Percentiles rank a stretch among this genome's conserved stretches.
Conservation (phyloP, 2,797 vertebrate genomes). For the Eulemur coronatus region DNA sequence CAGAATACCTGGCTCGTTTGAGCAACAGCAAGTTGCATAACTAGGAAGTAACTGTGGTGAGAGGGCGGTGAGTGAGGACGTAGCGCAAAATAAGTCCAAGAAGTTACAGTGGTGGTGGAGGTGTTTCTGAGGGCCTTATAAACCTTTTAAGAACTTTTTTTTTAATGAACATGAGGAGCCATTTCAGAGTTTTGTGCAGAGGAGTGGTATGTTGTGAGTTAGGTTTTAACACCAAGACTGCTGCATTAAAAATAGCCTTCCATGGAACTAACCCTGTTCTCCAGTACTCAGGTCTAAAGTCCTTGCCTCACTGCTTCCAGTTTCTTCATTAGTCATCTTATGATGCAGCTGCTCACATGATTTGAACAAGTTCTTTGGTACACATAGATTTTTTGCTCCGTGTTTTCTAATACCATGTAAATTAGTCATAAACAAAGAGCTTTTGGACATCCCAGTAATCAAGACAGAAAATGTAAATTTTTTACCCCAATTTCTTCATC, state of each 20-base stretch:
- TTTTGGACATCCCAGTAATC: constrained; percentile 3
- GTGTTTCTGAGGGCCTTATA: neutral
- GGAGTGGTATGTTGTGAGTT: neutral
- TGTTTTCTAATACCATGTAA: constrained; percentile 17
- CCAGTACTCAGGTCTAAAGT: neutral
- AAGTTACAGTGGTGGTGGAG: neutral
- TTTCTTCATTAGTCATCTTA: neutral
- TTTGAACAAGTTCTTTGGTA: neutral
- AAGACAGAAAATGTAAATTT: neutral
- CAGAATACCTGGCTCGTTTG: neutral
- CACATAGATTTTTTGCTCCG: constrained; percentile 25
- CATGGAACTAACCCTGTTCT: neutral
- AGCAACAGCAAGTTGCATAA: neutral
- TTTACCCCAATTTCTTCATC: neutral
- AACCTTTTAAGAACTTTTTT: neutral
- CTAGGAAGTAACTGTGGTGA: neutral
- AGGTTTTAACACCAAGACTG: neutral
- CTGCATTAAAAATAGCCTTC: neutral
- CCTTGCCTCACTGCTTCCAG: neutral
- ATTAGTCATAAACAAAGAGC: neutral
- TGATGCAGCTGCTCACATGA: neutral
- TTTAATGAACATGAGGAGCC: neutral
- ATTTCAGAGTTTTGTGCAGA: neutral
- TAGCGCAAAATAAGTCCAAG: neutral
- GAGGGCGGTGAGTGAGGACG: neutral